Conservation (phyloP, 2,113 vertebrate species). For the Petromus typicus region DNA sequence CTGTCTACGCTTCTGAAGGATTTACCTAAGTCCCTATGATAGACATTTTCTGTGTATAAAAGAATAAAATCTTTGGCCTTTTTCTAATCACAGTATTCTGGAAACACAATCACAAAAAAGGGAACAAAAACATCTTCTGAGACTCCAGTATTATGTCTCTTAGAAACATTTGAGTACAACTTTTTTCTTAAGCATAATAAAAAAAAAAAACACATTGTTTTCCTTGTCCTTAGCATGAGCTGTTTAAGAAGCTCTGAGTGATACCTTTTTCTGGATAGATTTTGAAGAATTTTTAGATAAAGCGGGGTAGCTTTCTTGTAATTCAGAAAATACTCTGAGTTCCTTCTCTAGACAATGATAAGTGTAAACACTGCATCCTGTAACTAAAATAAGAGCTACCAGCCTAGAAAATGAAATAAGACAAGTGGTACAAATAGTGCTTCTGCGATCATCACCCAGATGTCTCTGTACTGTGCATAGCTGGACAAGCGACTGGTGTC, state of each 20-base stretch:
- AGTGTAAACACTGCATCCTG: not conserved
- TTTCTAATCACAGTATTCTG: no score
- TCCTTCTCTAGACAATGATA: not conserved
- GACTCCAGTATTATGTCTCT: not conserved
- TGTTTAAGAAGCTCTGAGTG: not conserved
- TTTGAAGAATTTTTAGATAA: constrained; percentile 30
- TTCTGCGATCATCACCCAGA: not conserved
- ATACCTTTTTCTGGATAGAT: not conserved
- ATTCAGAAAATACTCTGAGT: not conserved
- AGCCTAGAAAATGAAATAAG: not conserved
- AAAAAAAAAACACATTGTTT: constrained; percentile 8
- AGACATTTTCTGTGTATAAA: not conserved
- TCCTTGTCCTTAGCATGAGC: not conserved
- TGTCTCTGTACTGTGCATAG: not conserved
- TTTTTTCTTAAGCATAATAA: not conserved
- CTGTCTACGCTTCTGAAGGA: not conserved
- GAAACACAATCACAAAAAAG: no score
- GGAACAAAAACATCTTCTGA: no score
- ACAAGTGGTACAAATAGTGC: not conserved
- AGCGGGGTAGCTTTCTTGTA: not conserved
- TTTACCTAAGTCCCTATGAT: not conserved
- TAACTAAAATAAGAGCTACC: not conserved
- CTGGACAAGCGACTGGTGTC: not conserved
- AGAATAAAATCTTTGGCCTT: no score
- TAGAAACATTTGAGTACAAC: not conserved